Evolutionary conservation across 1,140 invertebrate species (phyloP), one percentile per base, ranked within the genome.

Genomic region (Tetraneura akinire): DNA sequence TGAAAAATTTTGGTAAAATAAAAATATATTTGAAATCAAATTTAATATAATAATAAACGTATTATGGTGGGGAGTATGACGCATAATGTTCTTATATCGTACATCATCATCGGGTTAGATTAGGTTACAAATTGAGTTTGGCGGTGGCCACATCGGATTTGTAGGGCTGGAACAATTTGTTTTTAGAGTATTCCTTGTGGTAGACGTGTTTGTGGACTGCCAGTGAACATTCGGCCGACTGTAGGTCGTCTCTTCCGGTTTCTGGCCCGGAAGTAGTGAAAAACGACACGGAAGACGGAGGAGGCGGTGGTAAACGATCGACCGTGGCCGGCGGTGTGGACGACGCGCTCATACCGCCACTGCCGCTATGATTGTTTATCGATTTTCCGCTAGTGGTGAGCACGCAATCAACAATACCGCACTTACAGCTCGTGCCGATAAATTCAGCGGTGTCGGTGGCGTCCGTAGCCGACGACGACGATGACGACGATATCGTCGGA

Each of bases 321-420:
- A 26, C 57, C 16, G 60, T 5, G 21, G 47, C 6, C 10, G 68
- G 45, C 8, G 70, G 55, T 37, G 68, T 81, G 10, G 68, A 70
- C 68, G 45, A 37, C 16, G 5, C 11, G 0, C 10, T 23, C 9
- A 1, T 9, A 11, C 37, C 37, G 6, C 13, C n/a, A n/a, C 21
- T 13, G 8, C 21, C 5, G 16, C 10, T 8, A 66, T 18, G 21
- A 11, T 23, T 45, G 55, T 49, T 57, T 2, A 11, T 11, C 16
- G 53, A 13, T 18, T 53, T 71, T 1, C 51, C 21, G 62, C 55
- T 73, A 64, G 16, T 82, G 74, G 18, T 81, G 81, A 83, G 83
- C 62, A 84, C 83, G 71, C 83, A 84, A 49, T 85, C 84, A 73
- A 84, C 83, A 23, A 84, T 84, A 37, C 83, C 84, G 64, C 83